A percentile compares a stretch with the other conserved stretches of the same genome.
These are phyloP conservation scores for Pseudois nayaur DNA, from an alignment of 2,113 vertebrate genomes.

Conservation along the genomic window DNA sequence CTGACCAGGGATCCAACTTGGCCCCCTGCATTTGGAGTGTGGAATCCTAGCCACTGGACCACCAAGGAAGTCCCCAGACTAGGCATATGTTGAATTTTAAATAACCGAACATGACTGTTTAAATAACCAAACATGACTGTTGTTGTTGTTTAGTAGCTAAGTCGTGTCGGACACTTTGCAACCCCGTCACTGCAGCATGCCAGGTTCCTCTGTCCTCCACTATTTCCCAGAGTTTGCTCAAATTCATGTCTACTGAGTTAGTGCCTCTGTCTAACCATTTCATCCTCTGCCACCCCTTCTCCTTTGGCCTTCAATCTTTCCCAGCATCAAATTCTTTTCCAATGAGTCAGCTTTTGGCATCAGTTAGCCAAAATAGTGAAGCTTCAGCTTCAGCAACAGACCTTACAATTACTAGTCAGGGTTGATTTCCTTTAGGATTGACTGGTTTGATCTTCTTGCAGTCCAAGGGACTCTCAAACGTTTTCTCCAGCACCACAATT, in stretches of 20 bases:
- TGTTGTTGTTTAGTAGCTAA: background rate
- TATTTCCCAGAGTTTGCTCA: background rate
- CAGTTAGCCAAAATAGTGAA: background rate
- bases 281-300: background rate
- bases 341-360: background rate
- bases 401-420: background rate
- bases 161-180: rapidly evolving
- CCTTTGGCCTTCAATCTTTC: background rate
- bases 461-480: background rate
- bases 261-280: background rate
- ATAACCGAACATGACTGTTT: background rate
- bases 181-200: background rate
- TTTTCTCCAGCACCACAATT: background rate
- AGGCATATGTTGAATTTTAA: background rate
- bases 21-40: background rate
- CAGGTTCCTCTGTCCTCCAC: background rate
- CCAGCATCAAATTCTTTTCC: background rate
- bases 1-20: background rate
- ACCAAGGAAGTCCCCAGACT: background rate
- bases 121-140: background rate
- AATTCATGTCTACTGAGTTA: background rate
- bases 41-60: background rate
- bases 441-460: background rate
- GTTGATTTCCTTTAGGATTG: background rate
- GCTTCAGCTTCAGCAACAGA: background rate